phyloP scores from a whole-genome alignment of 2,113 vertebrate genomes.

The Nothoprocta perdicaria region DNA sequence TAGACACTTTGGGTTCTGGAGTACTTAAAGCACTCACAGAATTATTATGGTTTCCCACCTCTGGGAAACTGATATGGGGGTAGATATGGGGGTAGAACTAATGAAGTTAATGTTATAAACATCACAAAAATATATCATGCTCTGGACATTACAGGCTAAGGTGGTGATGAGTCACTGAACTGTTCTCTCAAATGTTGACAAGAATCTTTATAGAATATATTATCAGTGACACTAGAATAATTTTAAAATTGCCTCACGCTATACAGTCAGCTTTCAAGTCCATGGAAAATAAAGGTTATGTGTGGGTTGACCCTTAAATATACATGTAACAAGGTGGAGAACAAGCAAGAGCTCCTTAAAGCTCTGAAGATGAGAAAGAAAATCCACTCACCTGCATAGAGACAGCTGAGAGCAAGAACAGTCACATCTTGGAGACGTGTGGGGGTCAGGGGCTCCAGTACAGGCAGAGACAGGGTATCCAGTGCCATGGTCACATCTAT shows the following conservation, averaged over 20 bases:
- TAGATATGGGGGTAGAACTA: not conserved
- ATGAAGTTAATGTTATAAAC: not conserved
- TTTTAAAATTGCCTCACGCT: not conserved
- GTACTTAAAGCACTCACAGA: not conserved
- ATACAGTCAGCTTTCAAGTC: not conserved
- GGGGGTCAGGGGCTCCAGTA: constrained; percentile 94
- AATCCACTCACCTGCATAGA: constrained; percentile 90
- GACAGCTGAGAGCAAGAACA: constrained; percentile 95
- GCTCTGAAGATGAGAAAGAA: not conserved
- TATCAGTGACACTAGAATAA: not conserved
- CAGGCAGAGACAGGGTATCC: constrained; percentile 95
- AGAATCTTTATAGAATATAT: not conserved
- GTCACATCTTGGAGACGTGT: constrained; percentile 94
- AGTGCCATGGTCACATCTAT: constrained; percentile 98
- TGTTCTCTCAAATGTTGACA: not conserved
- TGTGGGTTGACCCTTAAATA: not conserved
- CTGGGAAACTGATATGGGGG: not conserved
- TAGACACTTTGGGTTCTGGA: not conserved
- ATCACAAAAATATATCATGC: not conserved
- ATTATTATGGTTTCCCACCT: too few species aligned
- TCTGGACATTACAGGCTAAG: not conserved
- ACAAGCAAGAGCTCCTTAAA: not conserved
- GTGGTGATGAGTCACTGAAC: not conserved
- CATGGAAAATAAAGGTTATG: not conserved
- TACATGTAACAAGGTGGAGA: not conserved